Conservation (phyloP, 2,888 invertebrate species). For the Drosophila affinis region DNA sequence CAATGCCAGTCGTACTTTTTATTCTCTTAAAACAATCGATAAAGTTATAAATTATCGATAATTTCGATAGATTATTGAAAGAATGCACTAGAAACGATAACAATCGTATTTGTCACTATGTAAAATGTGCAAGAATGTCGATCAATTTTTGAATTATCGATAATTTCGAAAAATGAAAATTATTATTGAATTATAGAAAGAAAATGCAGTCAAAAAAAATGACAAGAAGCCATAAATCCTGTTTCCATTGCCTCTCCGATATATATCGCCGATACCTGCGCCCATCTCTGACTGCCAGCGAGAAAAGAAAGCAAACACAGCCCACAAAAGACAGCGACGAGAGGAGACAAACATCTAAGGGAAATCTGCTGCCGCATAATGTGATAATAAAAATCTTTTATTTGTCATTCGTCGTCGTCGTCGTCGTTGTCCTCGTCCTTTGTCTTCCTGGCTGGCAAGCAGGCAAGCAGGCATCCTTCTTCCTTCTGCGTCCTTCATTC, state of each 20-base stretch:
- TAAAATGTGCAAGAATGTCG: too few species aligned
- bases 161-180: too few species aligned
- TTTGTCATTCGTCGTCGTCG: conserved; percentile 64
- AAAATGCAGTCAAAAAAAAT: background rate
- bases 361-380: conserved; percentile 77
- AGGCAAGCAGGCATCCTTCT: background rate
- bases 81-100: too few species aligned
- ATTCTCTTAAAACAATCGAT: too few species aligned
- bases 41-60: too few species aligned
- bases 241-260: too few species aligned
- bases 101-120: too few species aligned
- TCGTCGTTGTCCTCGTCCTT: conserved; percentile 17
- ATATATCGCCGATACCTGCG: background rate
- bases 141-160: too few species aligned
- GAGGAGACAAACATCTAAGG: conserved; percentile 40
- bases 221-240: too few species aligned
- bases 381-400: conserved; percentile 79
- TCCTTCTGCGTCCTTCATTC: conserved; percentile 7
- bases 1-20: too few species aligned
- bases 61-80: too few species aligned
- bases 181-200: background rate
- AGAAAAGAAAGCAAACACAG: conserved; percentile 16
- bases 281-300: conserved; percentile 20
- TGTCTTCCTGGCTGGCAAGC: conserved; percentile 9
- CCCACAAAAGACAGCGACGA: conserved; percentile 1